Evolutionary conservation across 2,888 invertebrate species (phyloP).

Genomic region (Stenotaenia linearis): DNA sequence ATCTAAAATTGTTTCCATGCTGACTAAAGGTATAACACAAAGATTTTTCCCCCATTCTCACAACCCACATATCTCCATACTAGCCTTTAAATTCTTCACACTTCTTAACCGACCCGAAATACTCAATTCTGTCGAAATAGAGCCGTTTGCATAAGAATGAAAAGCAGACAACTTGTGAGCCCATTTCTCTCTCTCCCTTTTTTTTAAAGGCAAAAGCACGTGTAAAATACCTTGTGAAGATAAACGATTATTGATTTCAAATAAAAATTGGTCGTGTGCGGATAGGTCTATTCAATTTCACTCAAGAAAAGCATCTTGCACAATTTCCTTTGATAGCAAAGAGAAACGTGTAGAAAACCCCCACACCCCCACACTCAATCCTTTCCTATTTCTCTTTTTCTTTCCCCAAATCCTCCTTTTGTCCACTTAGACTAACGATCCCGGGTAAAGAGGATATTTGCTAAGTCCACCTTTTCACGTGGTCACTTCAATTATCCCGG

Average conservation of each 20-base stretch:
- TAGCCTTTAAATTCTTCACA: conserved; percentile 4
- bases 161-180: conserved; percentile 1
- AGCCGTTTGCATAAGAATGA: conserved; percentile 9
- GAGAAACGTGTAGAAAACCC: background rate
- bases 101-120: conserved; percentile 4
- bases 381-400: background rate
- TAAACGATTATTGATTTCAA: conserved; percentile 27
- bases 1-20: background rate
- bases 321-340: conserved; percentile 9
- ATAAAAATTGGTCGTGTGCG: conserved; percentile 21
- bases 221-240: conserved; percentile 9
- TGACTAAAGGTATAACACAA: background rate
- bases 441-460: background rate
- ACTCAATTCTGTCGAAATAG: conserved; percentile 9
- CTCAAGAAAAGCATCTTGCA: conserved; percentile 16
- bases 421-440: background rate
- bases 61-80: background rate
- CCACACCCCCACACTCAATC: background rate
- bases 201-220: conserved; percentile 2
- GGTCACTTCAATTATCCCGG: background rate
- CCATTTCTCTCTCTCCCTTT: background rate
- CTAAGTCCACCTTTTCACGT: background rate
- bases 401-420: background rate
- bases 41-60: background rate
- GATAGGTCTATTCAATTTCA: conserved; percentile 29